Evolutionary conservation across 2,888 invertebrate genomes (phyloP).

Genomic region (Polyommatus icarus): DNA sequence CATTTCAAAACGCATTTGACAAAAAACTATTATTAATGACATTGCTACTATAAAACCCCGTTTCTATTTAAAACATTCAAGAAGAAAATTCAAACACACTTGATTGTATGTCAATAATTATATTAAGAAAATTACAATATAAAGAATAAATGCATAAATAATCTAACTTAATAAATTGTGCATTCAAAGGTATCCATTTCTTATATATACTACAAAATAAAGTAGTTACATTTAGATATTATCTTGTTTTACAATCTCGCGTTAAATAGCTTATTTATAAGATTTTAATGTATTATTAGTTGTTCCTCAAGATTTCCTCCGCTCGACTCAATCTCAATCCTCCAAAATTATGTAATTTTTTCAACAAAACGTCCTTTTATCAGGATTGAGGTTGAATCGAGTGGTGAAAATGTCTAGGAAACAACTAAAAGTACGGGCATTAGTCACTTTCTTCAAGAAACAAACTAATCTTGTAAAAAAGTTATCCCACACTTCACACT

Average conservation of each 20-base stretch:
- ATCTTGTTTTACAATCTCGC: neutral
- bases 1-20: too few relatives aligned
- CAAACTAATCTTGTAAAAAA: too few relatives aligned
- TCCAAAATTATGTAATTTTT: too few relatives aligned
- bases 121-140: slow-evolving; percentile 19
- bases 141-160: slow-evolving; percentile 12
- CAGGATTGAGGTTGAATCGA: too few relatives aligned
- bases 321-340: too few relatives aligned
- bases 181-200: slow-evolving; percentile 1
- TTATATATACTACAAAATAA: neutral
- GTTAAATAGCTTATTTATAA: neutral
- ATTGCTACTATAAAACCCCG: neutral
- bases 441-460: too few relatives aligned
- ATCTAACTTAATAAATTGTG: neutral
- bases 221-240: neutral
- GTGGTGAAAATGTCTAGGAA: too few relatives aligned
- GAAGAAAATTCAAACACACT: neutral
- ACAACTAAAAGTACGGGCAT: too few relatives aligned
- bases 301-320: too few relatives aligned
- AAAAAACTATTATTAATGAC: neutral
- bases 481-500: neutral
- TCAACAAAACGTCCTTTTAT: too few relatives aligned
- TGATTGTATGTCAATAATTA: neutral
- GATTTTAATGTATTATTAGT: too few relatives aligned
- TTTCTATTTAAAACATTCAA: neutral